Conservation (phyloP, 2,797 vertebrate species). For the Sebastes nivosus region DNA sequence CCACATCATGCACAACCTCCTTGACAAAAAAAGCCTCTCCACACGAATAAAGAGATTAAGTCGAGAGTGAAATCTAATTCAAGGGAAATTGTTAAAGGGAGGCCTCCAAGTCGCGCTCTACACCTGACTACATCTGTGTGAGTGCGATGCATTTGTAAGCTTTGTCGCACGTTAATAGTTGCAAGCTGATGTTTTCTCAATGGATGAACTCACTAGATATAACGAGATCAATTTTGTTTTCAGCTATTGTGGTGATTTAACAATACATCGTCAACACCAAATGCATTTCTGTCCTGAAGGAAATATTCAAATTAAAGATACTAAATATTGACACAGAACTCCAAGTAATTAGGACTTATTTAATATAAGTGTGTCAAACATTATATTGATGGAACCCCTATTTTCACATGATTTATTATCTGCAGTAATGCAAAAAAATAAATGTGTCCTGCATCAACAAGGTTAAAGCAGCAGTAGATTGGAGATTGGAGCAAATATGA, state of each 20-base stretch:
- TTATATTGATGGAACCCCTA: neutral
- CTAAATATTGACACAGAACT: neutral
- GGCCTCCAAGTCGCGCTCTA: slow-evolving; percentile 10
- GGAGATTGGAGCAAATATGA: no score
- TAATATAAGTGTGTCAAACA: neutral
- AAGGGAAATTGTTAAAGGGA: slow-evolving; percentile 60
- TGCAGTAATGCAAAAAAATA: neutral
- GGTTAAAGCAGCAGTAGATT: neutral
- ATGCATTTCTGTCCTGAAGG: neutral
- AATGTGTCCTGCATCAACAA: neutral
- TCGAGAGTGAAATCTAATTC: slow-evolving; percentile 79
- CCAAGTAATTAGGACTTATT: neutral
- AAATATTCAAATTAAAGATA: neutral
- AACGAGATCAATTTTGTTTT: slow-evolving; percentile 24
- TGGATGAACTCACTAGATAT: neutral
- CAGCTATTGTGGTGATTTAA: slow-evolving; percentile 4
- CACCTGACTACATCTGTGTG: slow-evolving; percentile 41
- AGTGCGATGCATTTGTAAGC: slow-evolving; percentile 25
- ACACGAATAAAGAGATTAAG: slow-evolving; percentile 79
- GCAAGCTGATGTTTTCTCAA: slow-evolving; percentile 25
- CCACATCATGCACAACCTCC: slow-evolving; percentile 72
- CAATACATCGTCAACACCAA: neutral
- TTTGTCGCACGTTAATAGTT: slow-evolving; percentile 11
- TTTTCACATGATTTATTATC: neutral
- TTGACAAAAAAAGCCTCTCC: slow-evolving; percentile 58